Percentiles rank a stretch among this genome's conserved stretches.
Evolutionary conservation across 2,797 vertebrate species (phyloP).

Genomic region (Hozukius guyotensis): DNA sequence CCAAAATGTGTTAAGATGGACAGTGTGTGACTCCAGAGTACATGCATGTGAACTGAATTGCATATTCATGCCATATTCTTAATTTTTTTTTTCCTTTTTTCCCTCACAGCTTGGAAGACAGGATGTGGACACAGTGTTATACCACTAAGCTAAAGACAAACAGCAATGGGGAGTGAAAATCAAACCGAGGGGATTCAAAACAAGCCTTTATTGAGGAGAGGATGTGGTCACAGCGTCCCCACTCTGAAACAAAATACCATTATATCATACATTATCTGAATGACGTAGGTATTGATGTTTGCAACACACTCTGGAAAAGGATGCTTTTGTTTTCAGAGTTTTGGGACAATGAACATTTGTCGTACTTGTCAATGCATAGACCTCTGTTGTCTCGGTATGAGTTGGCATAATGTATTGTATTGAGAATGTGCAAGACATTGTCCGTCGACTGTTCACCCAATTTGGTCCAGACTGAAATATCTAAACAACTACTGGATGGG

Average conservation of each 20-base stretch:
- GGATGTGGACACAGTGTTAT: constrained; percentile 56
- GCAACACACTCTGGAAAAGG: not conserved
- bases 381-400: not conserved
- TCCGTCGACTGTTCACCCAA: not conserved
- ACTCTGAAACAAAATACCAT: constrained; percentile 29
- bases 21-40: not conserved
- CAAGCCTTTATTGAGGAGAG: constrained; percentile 19
- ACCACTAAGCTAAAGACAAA: constrained; percentile 54
- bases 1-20: constrained; percentile 29
- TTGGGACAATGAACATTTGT: constrained; percentile 32
- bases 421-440: not conserved
- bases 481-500: not conserved
- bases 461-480: not conserved
- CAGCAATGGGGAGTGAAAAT: constrained; percentile 36
- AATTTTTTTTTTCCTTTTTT: not conserved
- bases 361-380: not conserved
- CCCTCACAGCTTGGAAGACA: constrained; percentile 33
- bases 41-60: constrained; percentile 4
- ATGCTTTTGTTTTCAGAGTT: constrained; percentile 23
- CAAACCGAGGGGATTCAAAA: constrained; percentile 31
- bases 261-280: constrained; percentile 14
- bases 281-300: constrained; percentile 15
- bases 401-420: not conserved
- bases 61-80: constrained; percentile 1
- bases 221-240: constrained; percentile 49